phyloP scores from a whole-genome alignment of 2,888 invertebrate species.

The Caenorhabditis drosophilae region DNA sequence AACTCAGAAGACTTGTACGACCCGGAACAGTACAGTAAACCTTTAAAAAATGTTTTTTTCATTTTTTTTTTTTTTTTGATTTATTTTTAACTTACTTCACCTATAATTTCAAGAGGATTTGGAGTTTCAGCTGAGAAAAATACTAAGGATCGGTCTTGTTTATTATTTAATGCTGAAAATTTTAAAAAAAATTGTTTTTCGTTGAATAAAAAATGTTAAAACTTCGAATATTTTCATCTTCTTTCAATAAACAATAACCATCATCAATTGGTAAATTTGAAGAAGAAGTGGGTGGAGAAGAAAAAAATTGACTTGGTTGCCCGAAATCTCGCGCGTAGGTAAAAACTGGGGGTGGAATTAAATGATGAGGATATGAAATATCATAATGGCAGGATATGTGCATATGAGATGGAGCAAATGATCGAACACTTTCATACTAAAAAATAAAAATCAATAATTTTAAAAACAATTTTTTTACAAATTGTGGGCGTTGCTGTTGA shows the following conservation, averaged over 20 bases:
- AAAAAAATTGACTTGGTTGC: neutral
- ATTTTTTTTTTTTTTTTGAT: neutral
- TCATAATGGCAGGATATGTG: constrained; percentile 45
- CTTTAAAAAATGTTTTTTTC: constrained; percentile 71
- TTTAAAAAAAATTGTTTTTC: neutral
- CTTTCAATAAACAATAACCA: constrained; percentile 22
- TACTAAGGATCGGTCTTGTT: constrained; percentile 24
- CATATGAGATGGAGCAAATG: constrained; percentile 43
- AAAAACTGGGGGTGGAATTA: constrained; percentile 40
- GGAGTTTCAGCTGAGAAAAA: constrained; percentile 22
- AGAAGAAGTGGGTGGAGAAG: neutral
- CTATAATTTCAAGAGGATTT: constrained; percentile 25
- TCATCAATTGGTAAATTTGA: neutral
- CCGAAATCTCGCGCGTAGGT: constrained; percentile 9
- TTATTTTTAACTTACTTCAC: constrained; percentile 7
- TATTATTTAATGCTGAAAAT: neutral
- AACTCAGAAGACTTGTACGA: constrained; percentile 89
- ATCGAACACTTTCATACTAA: constrained; percentile 36
- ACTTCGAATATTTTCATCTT: constrained; percentile 9
- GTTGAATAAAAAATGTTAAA: constrained; percentile 5
- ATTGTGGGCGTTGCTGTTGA: constrained; percentile 26
- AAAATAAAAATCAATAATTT: constrained; percentile 7
- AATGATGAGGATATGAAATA: constrained; percentile 36
- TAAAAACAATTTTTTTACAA: too few species aligned
- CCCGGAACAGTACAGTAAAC: constrained; percentile 99